These are phyloP conservation scores for Anthoscopus minutus DNA, from an alignment of 2,113 vertebrate genomes.

Conservation along the genomic window DNA sequence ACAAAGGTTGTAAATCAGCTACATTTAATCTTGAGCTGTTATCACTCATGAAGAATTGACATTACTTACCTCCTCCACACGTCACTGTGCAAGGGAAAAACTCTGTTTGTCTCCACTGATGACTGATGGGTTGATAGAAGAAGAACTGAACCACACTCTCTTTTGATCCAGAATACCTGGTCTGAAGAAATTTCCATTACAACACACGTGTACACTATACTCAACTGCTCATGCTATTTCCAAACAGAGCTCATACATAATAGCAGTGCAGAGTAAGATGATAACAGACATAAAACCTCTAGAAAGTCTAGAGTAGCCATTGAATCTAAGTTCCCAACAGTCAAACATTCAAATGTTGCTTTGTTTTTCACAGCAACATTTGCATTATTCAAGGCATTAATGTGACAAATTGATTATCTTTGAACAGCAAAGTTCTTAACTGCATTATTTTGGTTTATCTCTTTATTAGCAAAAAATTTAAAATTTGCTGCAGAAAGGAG, in stretches of 20 bases:
- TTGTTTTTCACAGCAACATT: neutral
- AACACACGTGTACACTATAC: neutral
- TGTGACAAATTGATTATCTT: neutral
- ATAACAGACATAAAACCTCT: neutral
- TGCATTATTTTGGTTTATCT: neutral
- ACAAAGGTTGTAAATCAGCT: neutral
- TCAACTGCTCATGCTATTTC: neutral
- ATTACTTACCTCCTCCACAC: constrained; percentile 86
- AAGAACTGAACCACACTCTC: constrained; percentile 88
- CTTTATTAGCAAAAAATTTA: neutral
- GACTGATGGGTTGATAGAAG: constrained; percentile 84
- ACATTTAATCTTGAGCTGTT: neutral
- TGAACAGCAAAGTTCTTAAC: neutral
- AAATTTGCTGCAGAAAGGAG: neutral
- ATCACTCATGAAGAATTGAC: neutral
- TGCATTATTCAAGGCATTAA: neutral
- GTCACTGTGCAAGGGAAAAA: constrained; percentile 85
- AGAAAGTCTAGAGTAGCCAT: neutral
- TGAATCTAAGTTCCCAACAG: neutral
- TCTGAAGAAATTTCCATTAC: constrained; percentile 71
- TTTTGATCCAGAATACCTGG: constrained; percentile 78
- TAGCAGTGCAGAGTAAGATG: neutral
- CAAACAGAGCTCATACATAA: neutral
- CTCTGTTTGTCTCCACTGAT: constrained; percentile 83
- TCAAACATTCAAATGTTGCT: neutral